phyloP scores from a whole-genome alignment of 1,140 invertebrate genomes.

The Brachystomella parvula region DNA sequence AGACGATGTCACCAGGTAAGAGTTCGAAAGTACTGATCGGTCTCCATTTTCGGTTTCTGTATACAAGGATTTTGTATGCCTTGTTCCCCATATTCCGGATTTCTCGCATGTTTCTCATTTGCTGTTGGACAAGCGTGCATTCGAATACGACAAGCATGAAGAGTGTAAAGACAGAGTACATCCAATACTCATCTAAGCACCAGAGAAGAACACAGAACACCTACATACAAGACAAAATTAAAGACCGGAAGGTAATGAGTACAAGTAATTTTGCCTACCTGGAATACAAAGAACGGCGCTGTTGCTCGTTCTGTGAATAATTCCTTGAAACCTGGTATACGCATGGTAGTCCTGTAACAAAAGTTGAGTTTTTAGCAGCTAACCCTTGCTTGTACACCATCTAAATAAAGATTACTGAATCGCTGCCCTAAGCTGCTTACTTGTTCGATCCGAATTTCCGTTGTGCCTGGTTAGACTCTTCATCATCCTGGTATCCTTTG shows the following conservation, averaged over 20 bases:
- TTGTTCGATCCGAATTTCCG: conserved; percentile 81
- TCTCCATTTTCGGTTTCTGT: conserved; percentile 87
- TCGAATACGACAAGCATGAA: conserved; percentile 97
- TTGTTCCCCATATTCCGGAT: conserved; percentile 99
- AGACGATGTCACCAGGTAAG: conserved; percentile 93
- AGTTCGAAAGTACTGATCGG: conserved; percentile 77
- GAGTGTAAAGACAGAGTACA: conserved; percentile 94
- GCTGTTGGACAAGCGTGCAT: conserved; percentile 95
- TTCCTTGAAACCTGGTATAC: conserved; percentile 92
- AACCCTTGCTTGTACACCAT: too few relatives aligned
- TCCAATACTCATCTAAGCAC: conserved; percentile 98
- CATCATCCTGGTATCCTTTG: conserved; percentile 78
- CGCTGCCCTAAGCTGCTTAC: conserved; percentile 49
- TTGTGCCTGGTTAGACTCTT: conserved; percentile 62
- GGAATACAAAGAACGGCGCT: conserved; percentile 90
- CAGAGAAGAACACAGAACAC: conserved; percentile 96
- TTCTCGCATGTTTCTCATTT: conserved; percentile 95
- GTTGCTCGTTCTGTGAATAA: conserved; percentile 95
- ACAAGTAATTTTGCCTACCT: conserved; percentile 21
- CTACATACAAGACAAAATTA: conserved; percentile 42
- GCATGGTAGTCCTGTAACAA: conserved; percentile 64
- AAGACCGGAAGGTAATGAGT: not conserved
- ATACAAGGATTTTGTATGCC: conserved; percentile 85
- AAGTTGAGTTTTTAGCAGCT: too few relatives aligned
- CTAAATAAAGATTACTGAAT: conserved; percentile 8